Base-by-base conservation (phyloP, 2,113 vertebrate species). In the Baryphthengus martii region DNA sequence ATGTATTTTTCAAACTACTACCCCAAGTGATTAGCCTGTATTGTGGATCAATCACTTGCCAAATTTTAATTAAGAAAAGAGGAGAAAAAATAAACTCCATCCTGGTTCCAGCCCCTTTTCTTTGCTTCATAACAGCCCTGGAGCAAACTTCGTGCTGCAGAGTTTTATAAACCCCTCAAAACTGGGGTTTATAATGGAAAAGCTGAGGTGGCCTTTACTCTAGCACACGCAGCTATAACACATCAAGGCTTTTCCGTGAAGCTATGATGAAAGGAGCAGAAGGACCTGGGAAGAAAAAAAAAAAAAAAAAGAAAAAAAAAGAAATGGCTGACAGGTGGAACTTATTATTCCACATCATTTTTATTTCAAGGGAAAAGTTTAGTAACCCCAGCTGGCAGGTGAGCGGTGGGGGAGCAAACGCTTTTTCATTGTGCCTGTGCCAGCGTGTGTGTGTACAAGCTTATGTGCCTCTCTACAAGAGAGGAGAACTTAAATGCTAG, bases 331-430 rank as follows among this genome's bases (percentile, higher is more conserved):
- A 95, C 97, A 98, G 97, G 97, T 98, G 97, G 95, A 97, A 94
- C 96, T 95, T 96, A 96, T 98, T 97, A 97, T 96, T 96, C 90
- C 89, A 85, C 95, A 84, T 90, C 81, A 88, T 96, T 97, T 96
- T 96, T 96, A 97, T 97, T 97, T 97, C 95, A 96, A 97, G 95
- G 96, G 95, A 97, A 97, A 97, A 96, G 95, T 97, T 97, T 97
- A 96, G 96, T 96, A 97, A 97, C 95, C 94, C 94, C 96, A 97
- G 95, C 97, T 97, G 97, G 97, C 97, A 97, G 97, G 97, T 97
- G 96, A 97, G 95, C 90, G 55, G 89, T 86, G 91, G 96, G 96
- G 88, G 93, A 95, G 93, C 94, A 96, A 95, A 79, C 0, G 29
- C 63, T 88, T 96, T 96, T 93, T 93, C 90, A 88, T 93, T 97